Percentiles rank a stretch among this genome's conserved stretches.
Evolutionary conservation across 2,888 invertebrate species (phyloP).

Genomic region (Drosophila colorata): DNA sequence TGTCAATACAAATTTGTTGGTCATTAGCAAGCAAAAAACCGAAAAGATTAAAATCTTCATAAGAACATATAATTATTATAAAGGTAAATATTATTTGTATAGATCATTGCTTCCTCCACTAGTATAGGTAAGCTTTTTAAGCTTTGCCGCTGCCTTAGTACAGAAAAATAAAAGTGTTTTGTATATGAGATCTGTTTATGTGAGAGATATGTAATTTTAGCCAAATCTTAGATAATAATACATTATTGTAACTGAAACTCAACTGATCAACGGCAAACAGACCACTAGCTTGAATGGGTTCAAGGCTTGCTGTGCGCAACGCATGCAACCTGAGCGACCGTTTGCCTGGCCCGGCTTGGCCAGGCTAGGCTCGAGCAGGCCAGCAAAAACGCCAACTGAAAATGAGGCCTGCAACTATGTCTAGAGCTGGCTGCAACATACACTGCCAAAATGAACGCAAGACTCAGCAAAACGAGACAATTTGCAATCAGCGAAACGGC

Average conservation of each 20-base stretch:
- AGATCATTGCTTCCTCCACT: background rate
- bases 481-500: conserved; percentile 76
- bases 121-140: background rate
- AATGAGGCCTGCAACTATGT: conserved; percentile 68
- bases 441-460: conserved; percentile 67
- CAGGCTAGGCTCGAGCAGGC: conserved; percentile 25
- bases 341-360: conserved; percentile 26
- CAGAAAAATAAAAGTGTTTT: background rate
- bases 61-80: no score
- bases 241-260: conserved; percentile 5
- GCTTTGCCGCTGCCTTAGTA: background rate
- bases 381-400: conserved; percentile 39
- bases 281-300: conserved; percentile 51
- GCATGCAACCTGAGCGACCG: conserved; percentile 46
- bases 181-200: background rate
- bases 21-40: no score
- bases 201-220: conserved; percentile 1
- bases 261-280: conserved; percentile 15
- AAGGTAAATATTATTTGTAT: background rate
- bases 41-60: no score
- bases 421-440: conserved; percentile 48
- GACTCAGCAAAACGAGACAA: conserved; percentile 69
- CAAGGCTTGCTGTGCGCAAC: conserved; percentile 49
- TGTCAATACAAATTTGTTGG: no score
- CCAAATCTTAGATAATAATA: background rate